Conservation (phyloP, 2,113 vertebrate species). For the Perca fluviatilis region DNA sequence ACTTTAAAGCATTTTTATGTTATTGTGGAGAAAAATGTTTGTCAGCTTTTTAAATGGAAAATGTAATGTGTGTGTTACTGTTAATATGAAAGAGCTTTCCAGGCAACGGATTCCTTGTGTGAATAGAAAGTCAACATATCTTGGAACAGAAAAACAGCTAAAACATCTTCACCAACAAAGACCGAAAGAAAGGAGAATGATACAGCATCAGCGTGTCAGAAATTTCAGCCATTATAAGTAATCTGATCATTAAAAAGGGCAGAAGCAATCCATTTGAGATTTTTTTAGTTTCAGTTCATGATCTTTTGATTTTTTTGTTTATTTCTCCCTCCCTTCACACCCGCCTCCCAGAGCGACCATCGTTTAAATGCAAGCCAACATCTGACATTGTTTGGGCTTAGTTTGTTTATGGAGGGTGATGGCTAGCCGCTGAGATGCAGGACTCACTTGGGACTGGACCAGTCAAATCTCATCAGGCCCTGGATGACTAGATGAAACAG, state of each 20-base stretch:
- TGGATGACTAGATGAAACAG: conserved; percentile 83
- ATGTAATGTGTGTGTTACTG: conserved; percentile 18
- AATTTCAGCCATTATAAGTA: conserved; percentile 32
- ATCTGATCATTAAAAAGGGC: conserved; percentile 45
- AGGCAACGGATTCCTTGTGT: conserved; percentile 25
- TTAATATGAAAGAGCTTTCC: conserved; percentile 49
- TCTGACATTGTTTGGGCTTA: conserved; percentile 68
- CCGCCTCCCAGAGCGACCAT: conserved; percentile 42
- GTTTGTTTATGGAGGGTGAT: conserved; percentile 79
- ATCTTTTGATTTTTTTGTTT: conserved; percentile 25
- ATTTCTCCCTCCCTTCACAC: conserved; percentile 19
- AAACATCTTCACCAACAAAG: conserved; percentile 24
- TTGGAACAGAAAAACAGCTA: conserved; percentile 5
- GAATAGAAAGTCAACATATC: conserved; percentile 32
- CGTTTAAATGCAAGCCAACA: conserved; percentile 73
- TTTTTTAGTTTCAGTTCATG: conserved; percentile 35
- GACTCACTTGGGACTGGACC: conserved; percentile 79
- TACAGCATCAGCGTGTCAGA: conserved; percentile 9
- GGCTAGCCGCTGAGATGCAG: conserved; percentile 75
- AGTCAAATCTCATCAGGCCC: conserved; percentile 83
- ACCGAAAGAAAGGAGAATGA: conserved; percentile 6
- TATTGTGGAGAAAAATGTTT: conserved; percentile 16
- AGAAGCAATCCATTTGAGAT: conserved; percentile 17
- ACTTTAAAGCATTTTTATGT: neutral
- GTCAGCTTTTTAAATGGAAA: conserved; percentile 20